phyloP scores from a whole-genome alignment of 2,888 invertebrate genomes.

The Clusia tigrina region DNA sequence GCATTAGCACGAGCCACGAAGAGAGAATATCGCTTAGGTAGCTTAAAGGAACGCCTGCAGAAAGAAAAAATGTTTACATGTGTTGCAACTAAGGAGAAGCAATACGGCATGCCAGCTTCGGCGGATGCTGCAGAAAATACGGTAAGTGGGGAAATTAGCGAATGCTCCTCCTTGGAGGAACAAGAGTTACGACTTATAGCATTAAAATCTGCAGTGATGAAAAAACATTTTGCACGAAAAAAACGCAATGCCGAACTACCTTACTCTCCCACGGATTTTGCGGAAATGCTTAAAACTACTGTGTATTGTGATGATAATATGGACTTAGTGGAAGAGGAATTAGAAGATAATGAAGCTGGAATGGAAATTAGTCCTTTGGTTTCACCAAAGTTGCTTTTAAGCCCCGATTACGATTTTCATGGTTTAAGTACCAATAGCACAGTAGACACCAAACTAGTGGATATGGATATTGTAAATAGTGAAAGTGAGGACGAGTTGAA shows the following conservation, averaged over 20 bases:
- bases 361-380: constrained; percentile 61
- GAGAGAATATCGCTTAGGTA: constrained; percentile 19
- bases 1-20: constrained; percentile 44
- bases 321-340: constrained; percentile 42
- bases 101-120: neutral
- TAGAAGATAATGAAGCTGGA: constrained; percentile 32
- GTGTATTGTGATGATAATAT: constrained; percentile 41
- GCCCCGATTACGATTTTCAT: constrained; percentile 36
- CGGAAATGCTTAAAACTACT: constrained; percentile 46
- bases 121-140: neutral
- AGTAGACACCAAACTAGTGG: constrained; percentile 55
- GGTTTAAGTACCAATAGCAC: constrained; percentile 24
- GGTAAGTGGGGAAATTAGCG: constrained; percentile 11
- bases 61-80: constrained; percentile 15
- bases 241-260: constrained; percentile 60
- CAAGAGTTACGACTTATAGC: constrained; percentile 61
- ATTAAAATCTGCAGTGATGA: constrained; percentile 61
- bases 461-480: constrained; percentile 63
- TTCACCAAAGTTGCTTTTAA: constrained; percentile 53
- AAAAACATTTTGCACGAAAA: constrained; percentile 59
- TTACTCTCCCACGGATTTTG: constrained; percentile 64
- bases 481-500: constrained; percentile 52
- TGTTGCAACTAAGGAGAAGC: constrained; percentile 12
- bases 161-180: constrained; percentile 44
- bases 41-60: constrained; percentile 42